These are phyloP conservation scores for Drosophila setifemur DNA, from an alignment of 1,140 invertebrate species.

Conservation along the genomic window DNA sequence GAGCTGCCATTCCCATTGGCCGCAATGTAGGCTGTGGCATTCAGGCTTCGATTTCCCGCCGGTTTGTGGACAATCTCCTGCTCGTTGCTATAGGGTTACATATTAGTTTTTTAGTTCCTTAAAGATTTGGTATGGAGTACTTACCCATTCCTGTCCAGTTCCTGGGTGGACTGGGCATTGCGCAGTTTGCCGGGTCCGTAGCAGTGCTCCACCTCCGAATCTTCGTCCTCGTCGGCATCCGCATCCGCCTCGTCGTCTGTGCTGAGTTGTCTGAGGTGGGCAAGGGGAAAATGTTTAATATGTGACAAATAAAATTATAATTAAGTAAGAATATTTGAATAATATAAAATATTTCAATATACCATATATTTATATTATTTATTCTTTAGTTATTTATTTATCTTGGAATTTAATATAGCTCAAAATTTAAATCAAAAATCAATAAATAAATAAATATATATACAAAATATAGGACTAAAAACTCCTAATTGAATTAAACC, in stretches of 20 bases:
- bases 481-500: too few species aligned
- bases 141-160: conserved; percentile 79
- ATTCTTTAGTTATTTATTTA: too few species aligned
- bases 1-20: conserved; percentile 37
- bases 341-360: too few species aligned
- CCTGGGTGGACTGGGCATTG: conserved; percentile 85
- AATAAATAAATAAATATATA: too few species aligned
- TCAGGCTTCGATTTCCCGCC: conserved; percentile 59
- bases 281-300: too few species aligned
- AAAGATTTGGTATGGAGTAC: accelerated
- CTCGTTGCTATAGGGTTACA: conserved; percentile 35
- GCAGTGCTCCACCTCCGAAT: conserved; percentile 85
- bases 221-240: conserved; percentile 82
- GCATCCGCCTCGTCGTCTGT: conserved; percentile 66
- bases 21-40: conserved; percentile 28
- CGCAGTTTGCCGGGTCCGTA: conserved; percentile 84
- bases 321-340: too few species aligned
- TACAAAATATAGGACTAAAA: too few species aligned
- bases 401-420: too few species aligned
- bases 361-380: too few species aligned
- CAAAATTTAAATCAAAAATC: too few species aligned
- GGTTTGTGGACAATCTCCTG: conserved; percentile 44
- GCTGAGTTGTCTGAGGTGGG: conserved; percentile 45
- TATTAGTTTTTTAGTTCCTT: too few species aligned
- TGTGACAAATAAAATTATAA: too few species aligned